Evolutionary conservation across 2,888 invertebrate species (phyloP).

Genomic region (Noctua janthina): DNA sequence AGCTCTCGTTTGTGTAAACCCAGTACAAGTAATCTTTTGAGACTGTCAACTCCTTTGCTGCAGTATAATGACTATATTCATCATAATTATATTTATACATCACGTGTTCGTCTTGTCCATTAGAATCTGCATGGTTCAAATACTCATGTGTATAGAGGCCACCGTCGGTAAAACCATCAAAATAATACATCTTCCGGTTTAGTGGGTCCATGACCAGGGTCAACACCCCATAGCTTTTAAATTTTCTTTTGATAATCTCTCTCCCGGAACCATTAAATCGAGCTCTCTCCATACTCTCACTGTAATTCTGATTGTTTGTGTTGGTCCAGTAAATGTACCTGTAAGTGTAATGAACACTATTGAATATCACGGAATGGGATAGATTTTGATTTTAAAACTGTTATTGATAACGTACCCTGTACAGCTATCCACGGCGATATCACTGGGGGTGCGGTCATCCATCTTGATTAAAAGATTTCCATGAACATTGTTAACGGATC

Average conservation of each 20-base stretch:
- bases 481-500: neutral
- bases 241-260: neutral
- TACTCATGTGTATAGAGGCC: neutral
- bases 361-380: neutral
- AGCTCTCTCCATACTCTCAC: neutral
- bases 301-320: neutral
- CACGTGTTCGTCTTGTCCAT: neutral
- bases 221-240: neutral
- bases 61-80: neutral
- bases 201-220: neutral
- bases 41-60: neutral
- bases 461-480: neutral
- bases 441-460: neutral
- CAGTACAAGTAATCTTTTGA: neutral
- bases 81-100: neutral
- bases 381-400: neutral
- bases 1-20: neutral
- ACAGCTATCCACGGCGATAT: neutral
- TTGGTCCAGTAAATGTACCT: constrained; percentile 1
- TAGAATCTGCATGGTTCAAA: neutral
- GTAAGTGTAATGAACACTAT: neutral
- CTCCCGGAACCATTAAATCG: neutral
- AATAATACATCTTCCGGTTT: neutral
- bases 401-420: neutral
- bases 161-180: neutral